Base-by-base conservation (phyloP, 2,888 invertebrate genomes). In the Opisthograptis luteolata region DNA sequence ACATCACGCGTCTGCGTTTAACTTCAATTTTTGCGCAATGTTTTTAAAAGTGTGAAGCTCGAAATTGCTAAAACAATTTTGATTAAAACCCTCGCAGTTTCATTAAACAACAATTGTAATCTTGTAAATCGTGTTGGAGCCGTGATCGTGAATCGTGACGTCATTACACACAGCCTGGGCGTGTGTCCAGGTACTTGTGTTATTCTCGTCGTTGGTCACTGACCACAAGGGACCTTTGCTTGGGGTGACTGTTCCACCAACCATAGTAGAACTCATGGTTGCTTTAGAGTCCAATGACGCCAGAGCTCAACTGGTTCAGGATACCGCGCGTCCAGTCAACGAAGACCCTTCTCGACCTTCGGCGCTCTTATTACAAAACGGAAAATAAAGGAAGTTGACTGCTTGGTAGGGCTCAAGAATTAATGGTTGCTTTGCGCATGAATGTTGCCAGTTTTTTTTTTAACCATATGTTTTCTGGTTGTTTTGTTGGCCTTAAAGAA, bases 161-260 rank as follows among this genome's bases (percentile, higher is more conserved):
- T 86, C 86, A 86, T 60, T 60, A 56, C 66, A 60, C 66, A 60
- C 68, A 73, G 74, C 73, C 68, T 62, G 71, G 73, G 75, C 74
- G 59, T 66, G 73, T 74, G 73, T 58, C 63, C 83, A 86, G 83
- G 84, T 81, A 84, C 79, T 73, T 72, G 74, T 72, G 76, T 81
- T 87, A 88, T 87, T 87, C 87, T 84, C 75, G 80, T 76, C 79
- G 73, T 78, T 88, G 88, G 89, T 88, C 89, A 88, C 69, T 87
- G 89, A 89, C 88, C 89, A 87, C 74, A 73, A 73, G 69, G 77
- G 81, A 87, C 89, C 87, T 87, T 84, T 82, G 68, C 84, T 76
- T 78, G 85, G 83, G 88, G 87, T 89, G 87, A 88, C 82, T 88
- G 88, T 81, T 81, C 84, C 69, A 61, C 87, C 84, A 82, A 57